phyloP scores from a whole-genome alignment of 2,888 invertebrate genomes.

The Tachina fera region DNA sequence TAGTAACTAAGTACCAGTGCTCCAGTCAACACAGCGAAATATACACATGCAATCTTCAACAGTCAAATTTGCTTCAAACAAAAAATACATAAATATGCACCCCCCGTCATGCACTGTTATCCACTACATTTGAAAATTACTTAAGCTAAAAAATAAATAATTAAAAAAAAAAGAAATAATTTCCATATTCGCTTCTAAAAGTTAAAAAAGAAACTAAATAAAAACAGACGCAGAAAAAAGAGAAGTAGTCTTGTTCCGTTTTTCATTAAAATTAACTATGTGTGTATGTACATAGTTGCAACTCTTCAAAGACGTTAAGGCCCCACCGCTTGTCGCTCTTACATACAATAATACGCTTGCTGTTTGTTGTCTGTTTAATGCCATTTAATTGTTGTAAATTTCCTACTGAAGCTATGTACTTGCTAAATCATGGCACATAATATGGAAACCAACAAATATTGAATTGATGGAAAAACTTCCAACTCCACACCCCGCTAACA shows the following conservation, averaged over 20 bases:
- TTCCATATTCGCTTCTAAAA: slow-evolving; percentile 47
- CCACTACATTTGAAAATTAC: slow-evolving; percentile 43
- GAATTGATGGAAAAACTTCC: slow-evolving; percentile 31
- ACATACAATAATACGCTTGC: not conserved
- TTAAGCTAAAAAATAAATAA: slow-evolving; percentile 55
- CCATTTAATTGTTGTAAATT: slow-evolving; percentile 69
- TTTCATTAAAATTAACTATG: slow-evolving; percentile 63
- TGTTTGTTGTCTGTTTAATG: slow-evolving; percentile 60
- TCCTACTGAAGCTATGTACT: slow-evolving; percentile 59
- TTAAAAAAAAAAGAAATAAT: slow-evolving; percentile 45
- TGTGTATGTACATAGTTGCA: no score
- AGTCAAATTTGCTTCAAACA: not conserved
- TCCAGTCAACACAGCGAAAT: not conserved
- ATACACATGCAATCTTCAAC: slow-evolving; percentile 4
- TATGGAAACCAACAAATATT: slow-evolving; percentile 58
- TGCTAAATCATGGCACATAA: slow-evolving; percentile 70
- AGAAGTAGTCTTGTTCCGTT: slow-evolving; percentile 54
- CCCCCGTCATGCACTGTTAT: not conserved
- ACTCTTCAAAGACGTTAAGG: slow-evolving; percentile 37
- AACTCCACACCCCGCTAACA: not conserved
- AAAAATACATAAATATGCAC: slow-evolving; percentile 30
- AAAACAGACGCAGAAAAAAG: not conserved
- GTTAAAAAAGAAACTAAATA: slow-evolving; percentile 15
- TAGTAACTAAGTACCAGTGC: not conserved
- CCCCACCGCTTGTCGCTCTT: slow-evolving; percentile 30